A percentile compares a stretch with the other conserved stretches of the same genome.
Conservation (phyloP, 2,797 vertebrate genomes). For the Streptopelia turtur region DNA sequence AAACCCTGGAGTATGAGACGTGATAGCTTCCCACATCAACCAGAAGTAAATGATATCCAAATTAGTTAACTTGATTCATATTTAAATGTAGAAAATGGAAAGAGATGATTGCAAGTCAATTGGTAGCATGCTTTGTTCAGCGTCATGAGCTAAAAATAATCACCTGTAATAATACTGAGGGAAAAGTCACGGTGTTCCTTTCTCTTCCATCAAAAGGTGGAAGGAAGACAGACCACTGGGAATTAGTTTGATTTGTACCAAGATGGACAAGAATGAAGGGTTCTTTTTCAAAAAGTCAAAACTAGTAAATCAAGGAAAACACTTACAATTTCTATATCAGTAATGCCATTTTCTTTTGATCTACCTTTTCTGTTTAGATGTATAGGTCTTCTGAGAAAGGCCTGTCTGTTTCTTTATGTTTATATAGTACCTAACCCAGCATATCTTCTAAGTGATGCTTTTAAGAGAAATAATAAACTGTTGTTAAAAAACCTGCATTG, state of each 20-base stretch:
- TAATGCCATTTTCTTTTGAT: not conserved
- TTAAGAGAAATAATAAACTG: not conserved
- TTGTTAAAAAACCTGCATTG: not conserved
- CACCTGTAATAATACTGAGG: not conserved
- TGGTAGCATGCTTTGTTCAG: not conserved
- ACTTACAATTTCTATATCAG: not conserved
- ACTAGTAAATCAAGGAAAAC: not conserved
- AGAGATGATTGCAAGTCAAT: not conserved
- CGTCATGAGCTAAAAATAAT: not conserved
- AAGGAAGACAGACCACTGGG: not conserved
- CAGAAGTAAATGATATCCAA: not conserved
- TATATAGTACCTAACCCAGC: not conserved
- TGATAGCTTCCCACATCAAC: not conserved
- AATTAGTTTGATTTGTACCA: not conserved
- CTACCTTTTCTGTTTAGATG: not conserved
- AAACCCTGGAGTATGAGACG: not conserved
- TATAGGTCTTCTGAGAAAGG: not conserved
- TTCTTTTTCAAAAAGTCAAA: not conserved
- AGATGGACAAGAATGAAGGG: not conserved
- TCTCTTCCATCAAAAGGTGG: not conserved
- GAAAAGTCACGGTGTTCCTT: not conserved
- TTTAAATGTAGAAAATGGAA: not conserved
- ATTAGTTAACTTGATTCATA: not conserved
- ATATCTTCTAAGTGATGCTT: not conserved
- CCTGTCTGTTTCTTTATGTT: not conserved